phyloP scores from a whole-genome alignment of 2,888 invertebrate genomes.

The Seladonia tumulorum region DNA sequence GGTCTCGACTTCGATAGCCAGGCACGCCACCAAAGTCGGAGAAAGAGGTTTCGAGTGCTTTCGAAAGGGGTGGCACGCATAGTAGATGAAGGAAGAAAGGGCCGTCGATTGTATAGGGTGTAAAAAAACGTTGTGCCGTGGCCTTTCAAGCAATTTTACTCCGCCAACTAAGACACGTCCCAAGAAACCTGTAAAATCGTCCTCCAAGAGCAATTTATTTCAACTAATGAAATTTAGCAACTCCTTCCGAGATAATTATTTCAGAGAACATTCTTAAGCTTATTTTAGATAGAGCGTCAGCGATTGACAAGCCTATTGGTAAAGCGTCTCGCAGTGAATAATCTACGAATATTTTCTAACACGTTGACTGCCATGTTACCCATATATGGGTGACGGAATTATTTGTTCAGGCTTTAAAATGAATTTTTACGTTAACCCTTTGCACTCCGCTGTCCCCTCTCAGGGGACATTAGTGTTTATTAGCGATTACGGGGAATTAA shows the following conservation, averaged over 20 bases:
- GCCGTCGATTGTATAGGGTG: not conserved
- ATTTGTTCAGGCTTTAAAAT: no score
- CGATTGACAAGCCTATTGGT: no score
- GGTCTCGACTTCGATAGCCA: slow-evolving; percentile 38
- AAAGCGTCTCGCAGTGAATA: not conserved
- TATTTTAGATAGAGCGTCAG: not conserved
- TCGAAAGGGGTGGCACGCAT: not conserved
- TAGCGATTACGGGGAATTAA: no score
- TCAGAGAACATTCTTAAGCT: not conserved
- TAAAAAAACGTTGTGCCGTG: not conserved
- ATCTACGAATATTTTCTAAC: no score
- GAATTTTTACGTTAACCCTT: no score
- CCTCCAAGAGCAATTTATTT: not conserved
- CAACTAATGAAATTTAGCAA: not conserved
- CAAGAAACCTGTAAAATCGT: not conserved
- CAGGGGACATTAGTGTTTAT: no score
- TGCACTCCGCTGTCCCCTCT: no score
- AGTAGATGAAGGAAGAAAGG: not conserved
- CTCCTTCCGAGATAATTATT: not conserved
- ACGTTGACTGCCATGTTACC: no score
- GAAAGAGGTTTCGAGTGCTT: slow-evolving; percentile 42
- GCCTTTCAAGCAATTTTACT: not conserved
- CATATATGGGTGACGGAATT: no score
- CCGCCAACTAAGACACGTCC: not conserved
- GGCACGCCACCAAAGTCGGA: slow-evolving; percentile 34